Evolutionary conservation across 2,888 invertebrate genomes (phyloP), one percentile per base, ranked within the genome.

Genomic region (Physocephala rufipes): DNA sequence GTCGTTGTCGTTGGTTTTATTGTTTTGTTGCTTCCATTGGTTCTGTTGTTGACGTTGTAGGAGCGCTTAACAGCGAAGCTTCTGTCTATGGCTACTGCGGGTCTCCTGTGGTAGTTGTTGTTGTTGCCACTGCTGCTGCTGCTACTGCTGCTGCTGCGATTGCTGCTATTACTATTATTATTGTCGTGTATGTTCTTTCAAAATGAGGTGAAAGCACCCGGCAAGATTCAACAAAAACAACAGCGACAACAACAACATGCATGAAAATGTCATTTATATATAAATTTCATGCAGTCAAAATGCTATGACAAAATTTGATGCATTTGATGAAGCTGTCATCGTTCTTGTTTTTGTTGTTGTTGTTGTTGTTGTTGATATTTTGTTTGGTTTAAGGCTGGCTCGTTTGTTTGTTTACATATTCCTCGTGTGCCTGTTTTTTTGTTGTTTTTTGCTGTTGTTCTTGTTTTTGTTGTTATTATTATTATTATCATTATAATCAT

Each of bases 281-380:
- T n/a, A n/a, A n/a, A n/a, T 19, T 59, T 26, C 67, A 59, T 58
- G 45, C 24, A 4, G 19, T 55, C 55, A 55, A n/a, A 43, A 67
- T 55, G 58, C 59, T 59, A 59, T 45, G 67, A 59, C 67, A 59
- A 67, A 65, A 19, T 67, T 58, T 67, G 58, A 55, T 19, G 45
- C 67, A 67, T n/a, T n/a, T n/a, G n/a, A n/a, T n/a, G n/a, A n/a
- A n/a, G n/a, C n/a, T n/a, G n/a, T n/a, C n/a, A n/a, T n/a, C n/a
- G n/a, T 64, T 64, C 16, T 21, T n/a, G 47, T 16, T 65, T 28
- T 2, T 61, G 61, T 9, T 61, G 61, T 62, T 63, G 49, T 26
- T 28, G 15, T 49, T 51, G 28, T 53, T 66, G 36, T 26, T 66
- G 66, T 36, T 36, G 36, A 9, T 36, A 36, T 36, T 7, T 36